Conservation (phyloP, 2,797 vertebrate species). For the Scolopax bukidnonensis region DNA sequence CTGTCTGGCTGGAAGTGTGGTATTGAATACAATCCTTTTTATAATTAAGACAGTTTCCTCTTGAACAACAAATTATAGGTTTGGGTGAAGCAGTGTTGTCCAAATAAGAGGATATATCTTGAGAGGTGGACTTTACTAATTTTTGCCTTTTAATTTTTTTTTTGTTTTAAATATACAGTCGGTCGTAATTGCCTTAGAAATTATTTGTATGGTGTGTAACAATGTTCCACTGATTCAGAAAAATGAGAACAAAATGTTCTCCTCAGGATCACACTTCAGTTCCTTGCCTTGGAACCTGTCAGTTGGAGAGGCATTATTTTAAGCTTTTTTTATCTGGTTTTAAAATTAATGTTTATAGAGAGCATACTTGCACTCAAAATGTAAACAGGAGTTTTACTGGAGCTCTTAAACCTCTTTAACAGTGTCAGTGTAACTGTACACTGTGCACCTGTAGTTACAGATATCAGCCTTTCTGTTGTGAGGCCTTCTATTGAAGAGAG, state of each 20-base stretch:
- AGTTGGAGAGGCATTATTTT: conserved; percentile 11
- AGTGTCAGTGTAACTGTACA: not conserved
- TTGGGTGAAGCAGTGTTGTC: not conserved
- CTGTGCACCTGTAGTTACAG: not conserved
- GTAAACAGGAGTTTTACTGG: conserved; percentile 55
- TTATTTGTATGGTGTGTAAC: not conserved
- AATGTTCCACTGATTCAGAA: not conserved
- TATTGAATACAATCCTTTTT: not conserved
- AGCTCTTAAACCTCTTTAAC: conserved; percentile 59
- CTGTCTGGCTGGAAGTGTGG: not conserved
- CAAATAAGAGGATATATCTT: not conserved
- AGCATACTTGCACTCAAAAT: conserved; percentile 48
- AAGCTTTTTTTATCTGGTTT: conserved; percentile 40
- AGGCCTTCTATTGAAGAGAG: conserved; percentile 13
- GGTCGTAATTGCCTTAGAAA: not conserved
- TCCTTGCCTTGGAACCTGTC: not conserved
- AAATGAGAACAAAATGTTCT: conserved; percentile 34
- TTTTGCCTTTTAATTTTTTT: not conserved
- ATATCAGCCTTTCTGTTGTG: conserved; percentile 39
- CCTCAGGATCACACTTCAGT: not conserved
- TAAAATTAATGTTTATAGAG: conserved; percentile 37
- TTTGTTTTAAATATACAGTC: conserved; percentile 12
- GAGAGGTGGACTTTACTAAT: not conserved
- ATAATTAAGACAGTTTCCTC: not conserved
- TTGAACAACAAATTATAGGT: conserved; percentile 3